A percentile compares a stretch with the other conserved stretches of the same genome.
These are phyloP conservation scores for Tuberolachnus salignus DNA, from an alignment of 2,888 invertebrate genomes.

Conservation along the genomic window DNA sequence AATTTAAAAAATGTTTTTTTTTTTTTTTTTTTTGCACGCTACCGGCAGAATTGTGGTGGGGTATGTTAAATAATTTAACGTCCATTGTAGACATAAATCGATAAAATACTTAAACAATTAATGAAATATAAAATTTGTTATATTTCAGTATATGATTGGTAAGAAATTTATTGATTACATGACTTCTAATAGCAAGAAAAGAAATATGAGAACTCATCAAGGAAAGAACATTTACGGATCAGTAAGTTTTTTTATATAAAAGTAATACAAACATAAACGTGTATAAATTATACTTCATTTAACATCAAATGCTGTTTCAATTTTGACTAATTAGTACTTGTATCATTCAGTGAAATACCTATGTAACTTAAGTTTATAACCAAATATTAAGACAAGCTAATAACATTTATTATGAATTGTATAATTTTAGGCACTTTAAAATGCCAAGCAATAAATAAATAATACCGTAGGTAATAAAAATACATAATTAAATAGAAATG, in stretches of 20 bases:
- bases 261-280: slow-evolving; percentile 1
- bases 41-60: slow-evolving; percentile 58
- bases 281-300: neutral
- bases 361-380: no score
- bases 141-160: slow-evolving; percentile 58
- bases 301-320: neutral
- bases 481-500: no score
- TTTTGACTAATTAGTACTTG: no score
- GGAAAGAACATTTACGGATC: neutral
- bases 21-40: slow-evolving; percentile 57
- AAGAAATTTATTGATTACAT: slow-evolving; percentile 59
- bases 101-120: neutral
- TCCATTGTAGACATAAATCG: no score
- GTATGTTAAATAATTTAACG: slow-evolving; percentile 56
- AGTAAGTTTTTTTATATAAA: slow-evolving; percentile 31
- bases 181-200: slow-evolving; percentile 29
- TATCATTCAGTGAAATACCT: no score
- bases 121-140: slow-evolving; percentile 7
- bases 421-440: no score
- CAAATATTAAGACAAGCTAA: no score
- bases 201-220: slow-evolving; percentile 20
- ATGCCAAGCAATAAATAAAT: no score
- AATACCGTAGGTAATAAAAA: no score
- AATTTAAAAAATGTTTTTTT: neutral
- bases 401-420: no score